Evolutionary conservation across 2,888 invertebrate genomes (phyloP).

Genomic region (Periphyllus acericola): DNA sequence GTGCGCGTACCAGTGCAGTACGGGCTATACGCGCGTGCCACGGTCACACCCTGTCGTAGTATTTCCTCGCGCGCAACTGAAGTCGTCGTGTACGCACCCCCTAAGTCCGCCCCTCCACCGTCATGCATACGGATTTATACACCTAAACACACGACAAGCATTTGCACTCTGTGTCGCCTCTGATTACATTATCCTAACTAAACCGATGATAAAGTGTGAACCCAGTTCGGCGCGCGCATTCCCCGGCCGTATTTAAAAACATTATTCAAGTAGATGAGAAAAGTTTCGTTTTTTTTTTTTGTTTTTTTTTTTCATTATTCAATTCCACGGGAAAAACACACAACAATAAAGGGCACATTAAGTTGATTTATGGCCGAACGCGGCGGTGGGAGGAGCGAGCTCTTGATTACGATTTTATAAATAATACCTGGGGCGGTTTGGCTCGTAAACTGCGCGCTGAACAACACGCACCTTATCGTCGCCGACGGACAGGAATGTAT

Average conservation of each 20-base stretch:
- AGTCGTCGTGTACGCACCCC: neutral
- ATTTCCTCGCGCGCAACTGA: neutral
- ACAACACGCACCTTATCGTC: neutral
- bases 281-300: slow-evolving; percentile 16
- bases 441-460: neutral
- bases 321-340: neutral
- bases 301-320: slow-evolving; percentile 5
- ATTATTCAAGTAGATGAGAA: neutral
- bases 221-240: neutral
- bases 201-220: slow-evolving; percentile 41
- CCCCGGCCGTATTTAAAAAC: neutral
- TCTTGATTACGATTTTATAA: slow-evolving; percentile 14
- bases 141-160: slow-evolving; percentile 24
- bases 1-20: neutral
- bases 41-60: neutral
- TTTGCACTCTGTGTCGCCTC: slow-evolving; percentile 41
- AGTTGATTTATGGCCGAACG: slow-evolving; percentile 7
- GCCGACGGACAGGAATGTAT: neutral
- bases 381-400: neutral
- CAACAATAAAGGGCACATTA: neutral
- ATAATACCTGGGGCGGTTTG: neutral
- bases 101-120: neutral
- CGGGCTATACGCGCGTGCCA: neutral
- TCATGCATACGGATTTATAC: neutral
- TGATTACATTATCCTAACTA: slow-evolving; percentile 3